phyloP scores from a whole-genome alignment of 1,140 invertebrate genomes.

The Pogonognathellus flavescens region DNA sequence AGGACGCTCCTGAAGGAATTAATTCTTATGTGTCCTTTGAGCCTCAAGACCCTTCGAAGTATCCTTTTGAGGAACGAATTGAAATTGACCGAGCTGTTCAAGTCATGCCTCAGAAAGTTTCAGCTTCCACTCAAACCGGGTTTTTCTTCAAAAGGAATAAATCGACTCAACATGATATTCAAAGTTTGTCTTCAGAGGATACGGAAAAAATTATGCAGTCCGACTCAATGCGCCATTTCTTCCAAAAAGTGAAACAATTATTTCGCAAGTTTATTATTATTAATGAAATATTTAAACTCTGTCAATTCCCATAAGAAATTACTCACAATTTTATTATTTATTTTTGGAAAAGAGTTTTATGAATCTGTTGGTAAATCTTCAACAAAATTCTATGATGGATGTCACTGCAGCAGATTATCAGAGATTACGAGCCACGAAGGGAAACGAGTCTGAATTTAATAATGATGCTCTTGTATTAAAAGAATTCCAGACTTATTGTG shows the following conservation, averaged over 20 bases:
- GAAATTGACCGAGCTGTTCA: slow-evolving; percentile 62
- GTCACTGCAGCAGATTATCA: slow-evolving; percentile 59
- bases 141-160: slow-evolving; percentile 66
- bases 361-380: slow-evolving; percentile 49
- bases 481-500: slow-evolving; percentile 73
- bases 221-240: slow-evolving; percentile 36
- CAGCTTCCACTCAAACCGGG: slow-evolving; percentile 59
- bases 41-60: neutral
- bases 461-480: slow-evolving; percentile 63
- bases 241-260: slow-evolving; percentile 33
- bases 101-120: slow-evolving; percentile 51
- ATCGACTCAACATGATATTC: slow-evolving; percentile 62
- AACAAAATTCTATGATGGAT: slow-evolving; percentile 66
- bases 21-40: slow-evolving; percentile 42
- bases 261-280: too few species aligned
- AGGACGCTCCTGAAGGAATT: slow-evolving; percentile 24
- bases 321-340: neutral
- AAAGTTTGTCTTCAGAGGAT: slow-evolving; percentile 46
- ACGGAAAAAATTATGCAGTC: slow-evolving; percentile 53
- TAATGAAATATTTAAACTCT: neutral
- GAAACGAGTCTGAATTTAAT: slow-evolving; percentile 63
- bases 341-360: neutral
- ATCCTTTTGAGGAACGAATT: slow-evolving; percentile 28
- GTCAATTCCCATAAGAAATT: neutral
- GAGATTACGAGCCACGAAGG: slow-evolving; percentile 55